phyloP scores from a whole-genome alignment of 2,113 vertebrate genomes.

The Rhinogobius similis region DNA sequence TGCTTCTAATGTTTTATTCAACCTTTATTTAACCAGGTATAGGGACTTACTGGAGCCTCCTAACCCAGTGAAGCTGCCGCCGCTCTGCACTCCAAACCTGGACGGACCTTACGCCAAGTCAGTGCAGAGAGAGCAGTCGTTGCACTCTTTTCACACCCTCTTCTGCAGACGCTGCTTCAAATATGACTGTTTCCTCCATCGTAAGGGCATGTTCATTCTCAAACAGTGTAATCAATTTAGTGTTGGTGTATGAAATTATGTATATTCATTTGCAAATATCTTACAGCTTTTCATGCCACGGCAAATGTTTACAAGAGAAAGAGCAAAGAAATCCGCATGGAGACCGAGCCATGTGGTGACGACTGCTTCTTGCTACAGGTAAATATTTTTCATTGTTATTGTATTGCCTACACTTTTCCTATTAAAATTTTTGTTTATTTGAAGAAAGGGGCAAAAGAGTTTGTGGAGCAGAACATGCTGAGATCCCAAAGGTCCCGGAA shows the following conservation, averaged over 20 bases:
- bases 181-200: constrained; percentile 98
- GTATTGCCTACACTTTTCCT: not conserved
- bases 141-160: constrained; percentile 97
- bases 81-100: constrained; percentile 96
- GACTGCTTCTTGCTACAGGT: constrained; percentile 97
- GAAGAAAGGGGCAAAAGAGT: constrained; percentile 97
- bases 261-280: no score
- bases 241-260: not conserved
- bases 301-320: constrained; percentile 97
- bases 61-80: constrained; percentile 86
- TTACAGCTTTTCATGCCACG: constrained; percentile 92
- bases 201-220: constrained; percentile 67
- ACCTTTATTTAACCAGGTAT: constrained; percentile 78
- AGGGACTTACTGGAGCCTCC: constrained; percentile 90
- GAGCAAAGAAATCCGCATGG: constrained; percentile 93
- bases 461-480: constrained; percentile 89
- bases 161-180: constrained; percentile 99
- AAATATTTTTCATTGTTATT: not conserved
- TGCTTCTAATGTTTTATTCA: not conserved
- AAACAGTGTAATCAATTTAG: not conserved
- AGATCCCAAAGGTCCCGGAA: constrained; percentile 87
- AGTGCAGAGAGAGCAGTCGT: constrained; percentile 93
- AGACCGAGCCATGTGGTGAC: constrained; percentile 91
- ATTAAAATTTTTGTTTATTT: constrained; percentile 14
- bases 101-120: constrained; percentile 94